Conservation (phyloP, 2,888 invertebrate species). For the Myathropa florea region DNA sequence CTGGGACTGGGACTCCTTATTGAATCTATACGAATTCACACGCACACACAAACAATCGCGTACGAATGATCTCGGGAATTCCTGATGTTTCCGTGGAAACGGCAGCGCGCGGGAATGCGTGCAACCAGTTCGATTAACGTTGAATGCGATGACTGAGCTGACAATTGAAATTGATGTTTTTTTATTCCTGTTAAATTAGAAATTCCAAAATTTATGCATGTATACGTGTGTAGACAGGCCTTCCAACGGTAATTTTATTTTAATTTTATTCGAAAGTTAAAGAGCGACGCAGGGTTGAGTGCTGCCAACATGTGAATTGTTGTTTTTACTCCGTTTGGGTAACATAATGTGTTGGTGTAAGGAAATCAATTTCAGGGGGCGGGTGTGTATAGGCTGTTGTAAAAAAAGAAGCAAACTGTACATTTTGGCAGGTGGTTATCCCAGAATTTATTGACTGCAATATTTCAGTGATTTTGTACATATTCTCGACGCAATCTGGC, state of each 20-base stretch:
- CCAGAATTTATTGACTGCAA: slow-evolving; percentile 8
- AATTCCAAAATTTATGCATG: slow-evolving; percentile 18
- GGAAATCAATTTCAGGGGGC: slow-evolving; percentile 8
- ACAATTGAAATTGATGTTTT: slow-evolving; percentile 46
- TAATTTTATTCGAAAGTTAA: slow-evolving; percentile 26
- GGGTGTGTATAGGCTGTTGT: too few relatives aligned
- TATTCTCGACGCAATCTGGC: not conserved
- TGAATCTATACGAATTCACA: slow-evolving; percentile 24
- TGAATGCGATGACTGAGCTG: slow-evolving; percentile 50
- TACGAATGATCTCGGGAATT: not conserved
- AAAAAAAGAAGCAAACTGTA: not conserved
- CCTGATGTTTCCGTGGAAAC: slow-evolving; percentile 11
- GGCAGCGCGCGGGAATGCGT: slow-evolving; percentile 14
- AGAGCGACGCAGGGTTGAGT: not conserved
- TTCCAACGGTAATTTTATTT: slow-evolving; percentile 30
- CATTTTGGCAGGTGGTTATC: slow-evolving; percentile 12
- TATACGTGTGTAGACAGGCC: not conserved
- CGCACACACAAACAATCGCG: not conserved
- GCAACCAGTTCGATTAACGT: slow-evolving; percentile 48
- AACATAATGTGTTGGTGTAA: not conserved
- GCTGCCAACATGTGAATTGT: not conserved
- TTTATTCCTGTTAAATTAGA: slow-evolving; percentile 9
- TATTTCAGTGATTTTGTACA: slow-evolving; percentile 1
- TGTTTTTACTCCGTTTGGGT: not conserved
- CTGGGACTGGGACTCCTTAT: slow-evolving; percentile 37